Conservation (phyloP, 2,888 invertebrate species). For the Luffia ferchaultella region DNA sequence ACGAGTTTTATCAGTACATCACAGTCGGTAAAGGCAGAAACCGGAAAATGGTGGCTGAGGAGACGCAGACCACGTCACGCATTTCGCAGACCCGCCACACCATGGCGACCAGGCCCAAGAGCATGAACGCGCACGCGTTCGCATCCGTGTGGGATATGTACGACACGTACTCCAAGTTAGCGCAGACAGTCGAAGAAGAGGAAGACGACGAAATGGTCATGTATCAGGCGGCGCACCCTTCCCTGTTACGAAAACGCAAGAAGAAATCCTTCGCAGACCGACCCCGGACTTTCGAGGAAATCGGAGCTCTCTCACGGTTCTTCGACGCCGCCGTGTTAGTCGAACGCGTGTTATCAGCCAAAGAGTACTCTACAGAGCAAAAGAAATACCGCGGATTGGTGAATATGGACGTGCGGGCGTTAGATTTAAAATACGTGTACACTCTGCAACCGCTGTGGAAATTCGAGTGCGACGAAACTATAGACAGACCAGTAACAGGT, state of each 20-base stretch:
- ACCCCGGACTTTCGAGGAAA: conserved; percentile 33
- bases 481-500: conserved; percentile 64
- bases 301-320: conserved; percentile 47
- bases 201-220: conserved; percentile 54
- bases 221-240: conserved; percentile 41
- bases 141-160: conserved; percentile 83
- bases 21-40: conserved; percentile 73
- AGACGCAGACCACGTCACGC: conserved; percentile 72
- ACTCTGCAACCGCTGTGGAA: conserved; percentile 73
- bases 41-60: conserved; percentile 71
- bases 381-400: conserved; percentile 74
- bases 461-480: conserved; percentile 58
- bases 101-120: conserved; percentile 59
- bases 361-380: conserved; percentile 71
- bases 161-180: conserved; percentile 69
- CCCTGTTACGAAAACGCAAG: conserved; percentile 35
- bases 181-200: conserved; percentile 27
- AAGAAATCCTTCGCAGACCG: conserved; percentile 13
- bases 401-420: conserved; percentile 67
- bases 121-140: conserved; percentile 67
- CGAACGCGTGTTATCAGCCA: conserved; percentile 76
- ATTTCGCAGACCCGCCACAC: conserved; percentile 72
- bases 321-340: conserved; percentile 70
- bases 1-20: conserved; percentile 72
- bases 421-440: conserved; percentile 73